A percentile compares a stretch with the other conserved stretches of the same genome.
Evolutionary conservation across 1,140 invertebrate species (phyloP).

Genomic region (honey bee (Apis mellifera)): DNA sequence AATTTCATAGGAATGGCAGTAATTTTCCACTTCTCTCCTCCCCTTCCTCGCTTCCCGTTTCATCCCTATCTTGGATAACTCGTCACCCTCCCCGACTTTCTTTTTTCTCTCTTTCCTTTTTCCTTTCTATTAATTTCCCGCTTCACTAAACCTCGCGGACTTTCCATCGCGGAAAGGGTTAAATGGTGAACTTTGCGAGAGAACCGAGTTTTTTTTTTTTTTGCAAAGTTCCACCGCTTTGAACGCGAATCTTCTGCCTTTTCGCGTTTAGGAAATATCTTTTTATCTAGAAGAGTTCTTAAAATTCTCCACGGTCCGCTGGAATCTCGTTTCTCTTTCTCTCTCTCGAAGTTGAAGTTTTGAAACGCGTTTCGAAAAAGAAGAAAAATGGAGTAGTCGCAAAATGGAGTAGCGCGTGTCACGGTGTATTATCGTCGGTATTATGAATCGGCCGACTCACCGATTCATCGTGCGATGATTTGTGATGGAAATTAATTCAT

Average conservation of each 20-base stretch:
- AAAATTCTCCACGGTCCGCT: neutral
- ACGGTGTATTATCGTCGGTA: neutral
- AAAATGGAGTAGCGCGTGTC: neutral
- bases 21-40: conserved; percentile 48
- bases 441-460: neutral
- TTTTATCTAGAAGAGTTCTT: neutral
- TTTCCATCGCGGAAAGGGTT: conserved; percentile 23
- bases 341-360: neutral
- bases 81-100: too few species aligned
- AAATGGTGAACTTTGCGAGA: conserved; percentile 17
- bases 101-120: neutral
- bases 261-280: neutral
- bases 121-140: conserved; percentile 37
- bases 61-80: too few species aligned
- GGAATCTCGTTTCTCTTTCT: neutral
- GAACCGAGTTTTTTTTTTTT: neutral
- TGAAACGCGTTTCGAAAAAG: neutral
- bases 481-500: conserved; percentile 28
- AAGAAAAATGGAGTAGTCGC: neutral
- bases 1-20: conserved; percentile 51
- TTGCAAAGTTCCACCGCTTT: neutral
- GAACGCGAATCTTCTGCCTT: neutral
- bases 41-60: neutral
- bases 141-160: neutral
- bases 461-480: conserved; percentile 19